These are phyloP conservation scores for Pocillopora damicornis DNA, from an alignment of 64 coral and sea anemone genomes.

Conservation along the genomic window DNA sequence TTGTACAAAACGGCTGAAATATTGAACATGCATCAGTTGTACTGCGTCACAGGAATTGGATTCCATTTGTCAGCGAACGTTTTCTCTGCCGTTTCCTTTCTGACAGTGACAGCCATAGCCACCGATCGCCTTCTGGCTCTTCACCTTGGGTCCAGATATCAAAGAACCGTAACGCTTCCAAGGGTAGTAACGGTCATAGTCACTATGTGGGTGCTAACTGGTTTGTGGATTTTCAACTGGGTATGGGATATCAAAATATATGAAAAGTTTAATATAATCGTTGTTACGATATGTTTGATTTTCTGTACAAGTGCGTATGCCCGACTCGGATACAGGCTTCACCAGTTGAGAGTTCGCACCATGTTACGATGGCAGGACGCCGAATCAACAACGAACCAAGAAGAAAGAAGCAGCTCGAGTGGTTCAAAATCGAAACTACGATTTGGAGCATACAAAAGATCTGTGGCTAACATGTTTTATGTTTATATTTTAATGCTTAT, in stretches of 20 bases:
- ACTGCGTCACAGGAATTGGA: constrained; percentile 45
- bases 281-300: constrained; percentile 54
- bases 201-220: constrained; percentile 25
- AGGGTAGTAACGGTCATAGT: background rate
- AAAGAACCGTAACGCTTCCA: constrained; percentile 17
- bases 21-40: background rate
- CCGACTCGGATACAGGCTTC: background rate
- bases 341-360: background rate
- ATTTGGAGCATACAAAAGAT: constrained; percentile 28
- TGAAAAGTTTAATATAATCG: constrained; percentile 14
- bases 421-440: background rate
- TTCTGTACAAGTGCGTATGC: background rate
- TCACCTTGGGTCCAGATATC: constrained; percentile 32
- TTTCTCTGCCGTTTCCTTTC: constrained; percentile 60
- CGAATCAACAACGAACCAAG: background rate
- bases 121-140: constrained; percentile 60
- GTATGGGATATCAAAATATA: background rate
- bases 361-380: background rate
- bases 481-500: constrained; percentile 42
- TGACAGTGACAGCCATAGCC: constrained; percentile 51
- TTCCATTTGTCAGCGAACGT: constrained; percentile 47
- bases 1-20: constrained; percentile 38
- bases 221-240: constrained; percentile 17
- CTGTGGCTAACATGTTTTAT: constrained; percentile 40
- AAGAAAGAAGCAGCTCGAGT: background rate